These are phyloP conservation scores for Scolopax bukidnonensis DNA, from an alignment of 2,797 vertebrate species.

Conservation along the genomic window DNA sequence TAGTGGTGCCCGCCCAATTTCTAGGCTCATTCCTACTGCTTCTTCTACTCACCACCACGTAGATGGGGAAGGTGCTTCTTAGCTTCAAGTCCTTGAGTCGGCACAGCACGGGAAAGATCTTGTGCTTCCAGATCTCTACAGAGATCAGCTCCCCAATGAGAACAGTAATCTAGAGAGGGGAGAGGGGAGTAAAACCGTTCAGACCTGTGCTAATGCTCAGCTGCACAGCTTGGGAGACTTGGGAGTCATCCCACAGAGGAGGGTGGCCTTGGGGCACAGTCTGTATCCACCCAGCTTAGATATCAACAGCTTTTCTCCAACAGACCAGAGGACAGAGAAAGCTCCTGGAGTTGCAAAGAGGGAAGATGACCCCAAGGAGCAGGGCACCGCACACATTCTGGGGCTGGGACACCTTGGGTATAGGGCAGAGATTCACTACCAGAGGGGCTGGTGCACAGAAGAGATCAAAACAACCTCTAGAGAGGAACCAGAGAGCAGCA, in stretches of 20 bases:
- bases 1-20: background rate
- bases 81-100: constrained; percentile 91
- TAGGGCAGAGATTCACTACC: rapidly evolving
- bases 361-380: background rate
- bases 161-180: constrained; percentile 82
- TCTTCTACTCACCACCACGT: constrained; percentile 90
- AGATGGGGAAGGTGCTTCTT: constrained; percentile 89
- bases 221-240: background rate
- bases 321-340: background rate
- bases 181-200: background rate
- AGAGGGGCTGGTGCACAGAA: rapidly evolving
- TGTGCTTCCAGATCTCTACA: constrained; percentile 93
- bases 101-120: constrained; percentile 90
- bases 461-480: background rate
- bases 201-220: background rate
- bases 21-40: background rate
- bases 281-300: background rate
- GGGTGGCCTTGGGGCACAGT: background rate
- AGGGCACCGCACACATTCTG: background rate
- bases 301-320: background rate
- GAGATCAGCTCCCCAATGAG: constrained; percentile 90
- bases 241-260: rapidly evolving
- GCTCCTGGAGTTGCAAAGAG: background rate
- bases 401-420: background rate
- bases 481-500: background rate